Percentiles rank a stretch among this genome's conserved stretches.
phyloP scores from a whole-genome alignment of 2,113 vertebrate genomes.

The Apeltes quadracus region DNA sequence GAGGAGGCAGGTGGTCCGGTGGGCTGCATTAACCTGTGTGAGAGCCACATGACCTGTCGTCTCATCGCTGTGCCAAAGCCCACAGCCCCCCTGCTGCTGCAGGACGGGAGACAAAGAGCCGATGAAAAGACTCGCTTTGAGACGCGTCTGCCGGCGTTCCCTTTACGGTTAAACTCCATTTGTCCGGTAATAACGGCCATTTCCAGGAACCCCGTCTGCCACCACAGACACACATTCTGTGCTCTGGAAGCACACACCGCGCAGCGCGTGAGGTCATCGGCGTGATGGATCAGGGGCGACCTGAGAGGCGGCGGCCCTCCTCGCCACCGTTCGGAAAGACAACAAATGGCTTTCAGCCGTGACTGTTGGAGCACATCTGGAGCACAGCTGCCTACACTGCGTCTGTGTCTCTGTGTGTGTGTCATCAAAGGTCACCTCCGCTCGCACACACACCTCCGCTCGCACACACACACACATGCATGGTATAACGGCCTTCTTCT shows the following conservation, averaged over 20 bases:
- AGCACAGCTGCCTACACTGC: conserved; percentile 70
- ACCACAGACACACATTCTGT: too few species aligned
- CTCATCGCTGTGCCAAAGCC: not conserved
- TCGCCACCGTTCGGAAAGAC: conserved; percentile 67
- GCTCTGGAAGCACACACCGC: too few species aligned
- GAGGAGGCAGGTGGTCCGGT: conserved; percentile 52
- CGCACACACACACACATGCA: conserved; percentile 7
- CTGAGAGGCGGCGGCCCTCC: conserved; percentile 45
- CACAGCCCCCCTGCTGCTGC: not conserved
- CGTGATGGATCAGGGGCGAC: conserved; percentile 53
- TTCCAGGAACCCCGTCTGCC: not conserved
- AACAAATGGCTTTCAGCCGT: conserved; percentile 74
- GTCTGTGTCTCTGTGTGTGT: conserved; percentile 46
- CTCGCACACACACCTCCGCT: not conserved
- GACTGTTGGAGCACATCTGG: conserved; percentile 71
- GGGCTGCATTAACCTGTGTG: conserved; percentile 20
- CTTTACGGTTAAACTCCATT: too few species aligned
- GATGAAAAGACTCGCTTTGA: too few species aligned
- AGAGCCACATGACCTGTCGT: conserved; percentile 4
- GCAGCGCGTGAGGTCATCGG: not conserved
- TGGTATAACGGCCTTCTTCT: not conserved
- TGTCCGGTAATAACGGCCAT: too few species aligned
- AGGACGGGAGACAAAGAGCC: not conserved
- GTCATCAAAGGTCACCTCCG: conserved; percentile 60
- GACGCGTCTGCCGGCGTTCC: too few species aligned